A percentile compares a stretch with the other conserved stretches of the same genome.
phyloP scores from a whole-genome alignment of 2,113 vertebrate genomes.

The Gallinago paraguaiae region DNA sequence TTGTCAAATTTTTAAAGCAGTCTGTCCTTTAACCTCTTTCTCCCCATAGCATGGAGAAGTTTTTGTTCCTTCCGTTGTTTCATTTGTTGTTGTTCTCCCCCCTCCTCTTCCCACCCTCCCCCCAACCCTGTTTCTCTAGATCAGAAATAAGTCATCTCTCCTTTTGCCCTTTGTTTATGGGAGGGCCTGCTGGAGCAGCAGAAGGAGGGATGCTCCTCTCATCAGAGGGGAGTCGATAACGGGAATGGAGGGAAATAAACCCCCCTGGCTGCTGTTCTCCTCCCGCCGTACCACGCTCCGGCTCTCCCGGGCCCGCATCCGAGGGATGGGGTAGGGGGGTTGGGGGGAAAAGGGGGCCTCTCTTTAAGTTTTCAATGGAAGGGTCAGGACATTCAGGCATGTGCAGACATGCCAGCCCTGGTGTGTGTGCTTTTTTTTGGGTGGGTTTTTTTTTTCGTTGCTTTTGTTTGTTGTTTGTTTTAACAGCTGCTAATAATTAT shows the following conservation, averaged over 20 bases:
- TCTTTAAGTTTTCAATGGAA: constrained; percentile 38
- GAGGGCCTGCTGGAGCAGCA: background rate
- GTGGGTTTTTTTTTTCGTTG: background rate
- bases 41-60: background rate
- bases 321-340: background rate
- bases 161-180: constrained; percentile 29
- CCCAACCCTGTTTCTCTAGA: background rate
- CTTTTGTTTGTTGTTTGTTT: constrained; percentile 63
- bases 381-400: constrained; percentile 64
- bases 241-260: constrained; percentile 19
- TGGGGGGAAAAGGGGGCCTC: constrained; percentile 53
- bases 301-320: background rate
- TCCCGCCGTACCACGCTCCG: background rate
- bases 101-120: too few species aligned
- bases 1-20: background rate
- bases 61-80: background rate
- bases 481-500: constrained; percentile 68
- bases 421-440: background rate
- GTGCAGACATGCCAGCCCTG: constrained; percentile 63
- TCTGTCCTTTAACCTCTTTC: background rate
- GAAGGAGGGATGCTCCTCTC: background rate
- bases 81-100: background rate
- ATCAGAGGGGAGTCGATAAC: background rate
- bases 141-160: background rate
- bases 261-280: background rate